A percentile compares a stretch with the other conserved stretches of the same genome.
Evolutionary conservation across 2,888 invertebrate species (phyloP).

Genomic region (Yponomeuta malinellus): DNA sequence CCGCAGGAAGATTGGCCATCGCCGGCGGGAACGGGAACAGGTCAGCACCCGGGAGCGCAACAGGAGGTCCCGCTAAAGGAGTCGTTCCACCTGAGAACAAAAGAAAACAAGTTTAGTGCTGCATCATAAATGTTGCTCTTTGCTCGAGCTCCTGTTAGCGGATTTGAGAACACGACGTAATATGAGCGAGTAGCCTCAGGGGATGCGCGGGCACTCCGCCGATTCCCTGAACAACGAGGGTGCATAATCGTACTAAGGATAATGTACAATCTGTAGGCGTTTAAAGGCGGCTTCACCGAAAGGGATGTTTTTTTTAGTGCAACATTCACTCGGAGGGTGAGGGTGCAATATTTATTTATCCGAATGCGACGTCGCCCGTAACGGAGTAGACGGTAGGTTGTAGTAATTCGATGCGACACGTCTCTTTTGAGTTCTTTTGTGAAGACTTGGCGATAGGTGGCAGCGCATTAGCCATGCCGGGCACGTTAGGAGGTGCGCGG

Average conservation of each 20-base stretch:
- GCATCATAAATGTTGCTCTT: constrained; percentile 27
- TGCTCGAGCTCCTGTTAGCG: constrained; percentile 35
- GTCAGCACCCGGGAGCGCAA: constrained; percentile 56
- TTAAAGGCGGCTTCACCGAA: constrained; percentile 73
- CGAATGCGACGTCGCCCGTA: constrained; percentile 62
- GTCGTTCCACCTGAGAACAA: constrained; percentile 65
- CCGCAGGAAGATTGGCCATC: constrained; percentile 58
- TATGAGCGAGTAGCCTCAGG: constrained; percentile 68
- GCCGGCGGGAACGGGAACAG: constrained; percentile 64
- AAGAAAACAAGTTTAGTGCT: constrained; percentile 23
- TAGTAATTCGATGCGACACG: constrained; percentile 55
- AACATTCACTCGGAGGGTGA: constrained; percentile 69
- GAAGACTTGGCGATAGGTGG: constrained; percentile 29
- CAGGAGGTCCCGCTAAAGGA: constrained; percentile 50
- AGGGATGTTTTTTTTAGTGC: constrained; percentile 74
- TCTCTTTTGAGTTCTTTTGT: constrained; percentile 34
- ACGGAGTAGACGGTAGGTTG: constrained; percentile 54
- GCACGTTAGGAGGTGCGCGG: constrained; percentile 51
- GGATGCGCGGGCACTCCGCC: constrained; percentile 64
- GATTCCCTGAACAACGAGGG: constrained; percentile 73
- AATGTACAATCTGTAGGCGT: constrained; percentile 77
- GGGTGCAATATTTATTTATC: constrained; percentile 76
- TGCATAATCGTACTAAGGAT: constrained; percentile 76
- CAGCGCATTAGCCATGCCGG: constrained; percentile 54
- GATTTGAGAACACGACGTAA: constrained; percentile 68